Percentiles rank a stretch among this genome's conserved stretches.
These are phyloP conservation scores for Ellobius talpinus DNA, from an alignment of 2,113 vertebrate genomes.

Conservation along the genomic window DNA sequence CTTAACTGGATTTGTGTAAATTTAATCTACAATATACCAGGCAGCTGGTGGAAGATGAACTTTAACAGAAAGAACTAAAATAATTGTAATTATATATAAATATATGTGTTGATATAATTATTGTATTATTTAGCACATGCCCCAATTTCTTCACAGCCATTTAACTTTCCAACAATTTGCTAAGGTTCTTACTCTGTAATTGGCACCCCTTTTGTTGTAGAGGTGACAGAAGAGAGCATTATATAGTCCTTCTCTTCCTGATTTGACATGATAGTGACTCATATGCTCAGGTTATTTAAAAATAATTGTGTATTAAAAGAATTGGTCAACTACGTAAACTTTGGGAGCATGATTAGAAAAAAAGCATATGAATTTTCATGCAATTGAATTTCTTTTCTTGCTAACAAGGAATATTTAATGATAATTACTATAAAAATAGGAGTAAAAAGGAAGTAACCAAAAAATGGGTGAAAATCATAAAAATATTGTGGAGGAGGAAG, in stretches of 20 bases:
- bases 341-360: background rate
- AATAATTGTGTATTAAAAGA: background rate
- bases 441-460: background rate
- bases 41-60: conserved; percentile 14
- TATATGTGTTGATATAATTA: background rate
- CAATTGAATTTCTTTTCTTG: background rate
- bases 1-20: conserved; percentile 80
- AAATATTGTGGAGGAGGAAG: background rate
- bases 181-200: background rate
- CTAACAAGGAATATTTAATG: background rate
- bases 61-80: conserved; percentile 63
- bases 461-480: background rate
- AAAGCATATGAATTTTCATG: background rate
- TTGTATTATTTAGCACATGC: background rate
- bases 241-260: background rate
- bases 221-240: background rate
- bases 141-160: background rate
- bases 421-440: background rate
- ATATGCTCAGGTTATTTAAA: background rate
- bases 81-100: conserved; percentile 17
- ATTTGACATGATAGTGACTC: background rate
- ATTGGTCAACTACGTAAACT: background rate
- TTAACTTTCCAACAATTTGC: background rate
- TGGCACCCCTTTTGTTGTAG: background rate
- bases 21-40: conserved; percentile 69